Base-by-base conservation (phyloP, 2,113 vertebrate species). In the Lophius piscatorius region DNA sequence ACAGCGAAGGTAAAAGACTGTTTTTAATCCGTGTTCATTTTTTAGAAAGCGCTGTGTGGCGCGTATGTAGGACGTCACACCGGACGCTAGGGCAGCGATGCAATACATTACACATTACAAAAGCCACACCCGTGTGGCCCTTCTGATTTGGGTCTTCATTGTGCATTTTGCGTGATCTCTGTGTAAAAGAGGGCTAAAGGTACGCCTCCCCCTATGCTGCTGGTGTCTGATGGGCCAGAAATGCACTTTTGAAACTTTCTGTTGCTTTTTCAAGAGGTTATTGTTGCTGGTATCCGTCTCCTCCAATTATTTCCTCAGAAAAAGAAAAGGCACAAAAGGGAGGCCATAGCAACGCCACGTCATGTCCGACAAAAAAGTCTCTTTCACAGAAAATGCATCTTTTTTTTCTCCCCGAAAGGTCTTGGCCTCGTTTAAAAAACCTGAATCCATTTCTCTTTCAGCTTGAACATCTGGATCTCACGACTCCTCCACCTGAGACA, bases 341-440 rank as follows among this genome's bases (percentile, higher is more conserved):
- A 70, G 45, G 62, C 39, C 46, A 51, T 58, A 29, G 45, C 51
- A 67, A 62, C 57, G 42, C 70, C 56, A 59, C 12, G 58, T 24
- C 21, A 35, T 46, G 46, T 13, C 29, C 33, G 23, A 65, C 46
- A 46, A 39, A 55, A 39, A 36, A 36, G 20, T 71, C 17, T 23
- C 42, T 54, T 35, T n/a, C 34, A 48, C 38, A 9, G n/a, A 71
- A 60, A 51, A 10, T 33, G 55, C 18, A 23, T 23, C 28, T 22
- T 13, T 65, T 54, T 38, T 35, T 65, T n/a, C n/a, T n/a, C n/a
- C 62, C 16, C 66, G 55, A 17, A 60, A 54, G 2, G 20, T 61
- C 82, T 85, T 81, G 78, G 74, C 69, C 74, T 75, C 47, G 49
- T 33, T 59, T 64, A 22, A 62, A n/a, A n/a, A 79, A 82, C 67